A percentile compares a stretch with the other conserved stretches of the same genome.
Evolutionary conservation across 2,888 invertebrate species (phyloP).

Genomic region (Cloeon dipterum): DNA sequence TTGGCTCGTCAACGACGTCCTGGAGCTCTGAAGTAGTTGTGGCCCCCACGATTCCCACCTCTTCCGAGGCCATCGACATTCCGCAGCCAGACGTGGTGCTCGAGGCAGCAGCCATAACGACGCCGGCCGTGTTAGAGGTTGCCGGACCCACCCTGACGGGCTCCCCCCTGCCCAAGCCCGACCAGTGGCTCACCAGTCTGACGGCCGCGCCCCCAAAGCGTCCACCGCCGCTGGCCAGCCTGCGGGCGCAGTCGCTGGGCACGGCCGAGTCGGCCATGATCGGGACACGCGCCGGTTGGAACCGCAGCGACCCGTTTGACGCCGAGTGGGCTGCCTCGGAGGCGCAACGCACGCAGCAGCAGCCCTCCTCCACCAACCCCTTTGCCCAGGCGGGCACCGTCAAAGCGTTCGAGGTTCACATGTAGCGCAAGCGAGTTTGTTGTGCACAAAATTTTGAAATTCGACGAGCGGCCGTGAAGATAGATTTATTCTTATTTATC

Average conservation of each 20-base stretch:
- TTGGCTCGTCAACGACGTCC: not conserved
- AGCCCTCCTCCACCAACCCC: constrained; percentile 25
- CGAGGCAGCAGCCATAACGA: constrained; percentile 7
- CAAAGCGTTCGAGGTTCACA: constrained; percentile 34
- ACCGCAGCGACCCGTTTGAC: constrained; percentile 44
- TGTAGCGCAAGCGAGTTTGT: constrained; percentile 17
- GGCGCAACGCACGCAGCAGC: constrained; percentile 15
- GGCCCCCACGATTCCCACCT: constrained; percentile 6
- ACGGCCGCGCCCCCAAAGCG: constrained; percentile 29
- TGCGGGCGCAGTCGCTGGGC: constrained; percentile 28
- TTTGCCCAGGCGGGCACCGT: constrained; percentile 27
- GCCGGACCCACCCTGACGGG: constrained; percentile 18
- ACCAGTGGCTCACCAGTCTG: constrained; percentile 61
- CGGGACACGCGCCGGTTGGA: constrained; percentile 5
- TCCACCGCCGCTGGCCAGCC: constrained; percentile 23
- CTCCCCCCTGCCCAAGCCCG: constrained; percentile 45
- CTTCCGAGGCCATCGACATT: constrained; percentile 10
- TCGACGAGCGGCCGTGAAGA: too few relatives aligned
- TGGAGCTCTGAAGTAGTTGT: not conserved
- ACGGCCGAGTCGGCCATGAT: constrained; percentile 18
- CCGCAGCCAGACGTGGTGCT: constrained; percentile 12
- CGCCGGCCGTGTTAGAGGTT: constrained; percentile 5
- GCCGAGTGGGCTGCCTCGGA: constrained; percentile 59
- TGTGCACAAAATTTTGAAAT: not conserved
- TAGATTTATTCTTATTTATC: too few relatives aligned